phyloP scores from a whole-genome alignment of 2,888 invertebrate genomes.

The Galeruca laticollis region DNA sequence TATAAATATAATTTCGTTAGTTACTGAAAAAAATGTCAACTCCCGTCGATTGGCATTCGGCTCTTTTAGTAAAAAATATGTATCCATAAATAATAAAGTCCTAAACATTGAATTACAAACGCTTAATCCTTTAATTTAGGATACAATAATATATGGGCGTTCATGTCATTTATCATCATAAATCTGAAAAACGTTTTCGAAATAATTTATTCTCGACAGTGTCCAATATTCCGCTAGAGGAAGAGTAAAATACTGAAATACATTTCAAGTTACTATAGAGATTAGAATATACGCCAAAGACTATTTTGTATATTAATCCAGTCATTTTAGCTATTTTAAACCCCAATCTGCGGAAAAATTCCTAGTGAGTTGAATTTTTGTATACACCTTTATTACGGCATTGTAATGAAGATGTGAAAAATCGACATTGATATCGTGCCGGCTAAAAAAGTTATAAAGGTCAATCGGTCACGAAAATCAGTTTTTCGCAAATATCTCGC shows the following conservation, averaged over 20 bases:
- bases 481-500: no score
- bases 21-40: neutral
- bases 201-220: neutral
- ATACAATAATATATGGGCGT: neutral
- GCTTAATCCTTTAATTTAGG: constrained; percentile 3
- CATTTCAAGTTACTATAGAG: no score
- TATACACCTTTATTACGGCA: no score
- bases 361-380: no score
- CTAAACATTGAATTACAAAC: neutral
- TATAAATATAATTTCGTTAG: neutral
- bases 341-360: no score
- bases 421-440: no score
- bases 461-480: no score
- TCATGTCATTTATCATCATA: neutral
- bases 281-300: no score
- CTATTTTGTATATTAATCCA: no score
- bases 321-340: no score
- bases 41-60: neutral
- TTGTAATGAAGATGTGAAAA: no score
- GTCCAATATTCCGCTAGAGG: neutral
- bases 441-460: no score
- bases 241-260: neutral
- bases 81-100: neutral
- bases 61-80: neutral
- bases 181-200: neutral